Evolutionary conservation across 2,888 invertebrate species (phyloP), one percentile per base, ranked within the genome.

Genomic region (Scaptomyza reducta): DNA sequence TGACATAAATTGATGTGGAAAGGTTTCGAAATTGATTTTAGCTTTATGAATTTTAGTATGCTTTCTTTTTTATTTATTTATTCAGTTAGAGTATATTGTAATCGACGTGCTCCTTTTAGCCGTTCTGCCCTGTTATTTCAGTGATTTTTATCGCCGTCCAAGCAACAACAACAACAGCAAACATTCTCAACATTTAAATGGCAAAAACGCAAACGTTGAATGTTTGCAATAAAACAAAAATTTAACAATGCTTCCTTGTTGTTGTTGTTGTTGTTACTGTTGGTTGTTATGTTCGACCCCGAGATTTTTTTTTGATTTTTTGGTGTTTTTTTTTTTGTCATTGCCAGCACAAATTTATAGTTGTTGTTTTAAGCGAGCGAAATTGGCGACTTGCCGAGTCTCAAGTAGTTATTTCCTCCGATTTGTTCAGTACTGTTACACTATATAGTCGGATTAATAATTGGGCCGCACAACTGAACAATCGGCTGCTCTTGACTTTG

Each of bases 131-230:
- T 60, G 70, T 69, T 79, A 44, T 79, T 80, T 59, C 80, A 56
- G 55, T 65, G 75, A 77, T 79, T 84, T 86, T 87, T 73, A 79
- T 73, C 66, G 67, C 57, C 38, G 18, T 18, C 47, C 69, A 61
- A 54, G 46, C 50, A 69, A 53, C 18, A 65, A 42, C 22, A 51
- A 31, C 31, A 62, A 68, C 58, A 80, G 14, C 44, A 50, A 38
- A 72, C 61, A 66, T 59, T 53, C 64, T 53, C 64, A 67, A 69
- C 77, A 58, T 71, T 76, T 73, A 50, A 81, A 73, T 75, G 70
- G 87, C 66, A 66, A 74, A 81, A 84, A 79, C 71, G 68, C 79
- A 85, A 87, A 77, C 82, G 77, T 77, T 87, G 82, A 85, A 82
- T 85, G 85, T 64, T 79, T 70, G 66, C 70, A 70, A 83, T 82